Base-by-base conservation (phyloP, 2,888 invertebrate genomes). In the Leuctra nigra region DNA sequence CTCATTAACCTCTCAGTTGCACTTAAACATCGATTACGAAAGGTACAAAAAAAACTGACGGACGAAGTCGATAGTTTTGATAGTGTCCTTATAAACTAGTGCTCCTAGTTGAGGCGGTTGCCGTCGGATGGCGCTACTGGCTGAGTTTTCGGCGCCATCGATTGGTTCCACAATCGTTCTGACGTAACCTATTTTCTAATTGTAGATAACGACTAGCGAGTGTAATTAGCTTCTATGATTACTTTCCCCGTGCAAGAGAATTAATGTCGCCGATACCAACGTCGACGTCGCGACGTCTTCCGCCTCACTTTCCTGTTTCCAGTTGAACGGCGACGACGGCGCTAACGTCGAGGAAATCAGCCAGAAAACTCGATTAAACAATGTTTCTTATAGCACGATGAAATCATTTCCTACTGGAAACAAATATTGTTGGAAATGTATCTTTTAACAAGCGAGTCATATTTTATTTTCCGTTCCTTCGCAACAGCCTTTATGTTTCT, bases 171-270 rank as follows among this genome's bases (percentile, higher is more conserved):
- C 6, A 20, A 44, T 22, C 44, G 44, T 44, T 44, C 20, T 23
- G 23, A 44, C n/a, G 44, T 44, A 44, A 44, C 22, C 44, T 23
- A 44, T 44, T 44, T 44, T 44, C n/a, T 44, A 23, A 22, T 22
- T 23, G 44, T 44, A 44, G 39, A 39, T 39, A 39, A 20, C 39
- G 16, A 7, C 39, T 2, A 20, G 6, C 4, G 39, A n/a, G 39
- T 16, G 39, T 39, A 39, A 39, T 39, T 39, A 20, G 16, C 39
- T 18, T 20, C 2, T n/a, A 18, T 39, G 39, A 39, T 39, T 16
- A 39, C 16, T 39, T 39, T 39, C 39, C n/a, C 39, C 39, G 2
- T 18, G 39, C 39, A 7, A 39, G 20, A 18, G 16, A 6, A 18
- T 29, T 7, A 11, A 11, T 39, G 13, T 20, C 39, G 39, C 2